phyloP scores from a whole-genome alignment of 2,113 vertebrate genomes.

The Nasalis larvatus region DNA sequence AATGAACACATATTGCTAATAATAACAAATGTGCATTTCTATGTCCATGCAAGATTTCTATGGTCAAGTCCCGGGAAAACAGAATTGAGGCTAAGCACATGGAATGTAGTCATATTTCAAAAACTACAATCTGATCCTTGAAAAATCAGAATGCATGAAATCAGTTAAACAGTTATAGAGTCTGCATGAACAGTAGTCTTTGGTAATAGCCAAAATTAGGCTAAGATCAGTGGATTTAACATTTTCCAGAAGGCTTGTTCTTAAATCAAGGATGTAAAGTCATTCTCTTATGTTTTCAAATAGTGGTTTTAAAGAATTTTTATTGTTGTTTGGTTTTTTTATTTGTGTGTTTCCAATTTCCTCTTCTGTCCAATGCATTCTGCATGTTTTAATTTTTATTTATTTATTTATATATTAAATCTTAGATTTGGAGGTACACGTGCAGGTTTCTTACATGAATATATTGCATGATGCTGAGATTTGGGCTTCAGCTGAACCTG shows the following conservation, averaged over 20 bases:
- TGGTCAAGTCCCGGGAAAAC: neutral
- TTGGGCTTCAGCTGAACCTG: too few relatives aligned
- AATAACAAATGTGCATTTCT: too few relatives aligned
- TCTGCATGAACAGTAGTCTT: neutral
- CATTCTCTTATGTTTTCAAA: neutral
- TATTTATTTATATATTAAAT: neutral
- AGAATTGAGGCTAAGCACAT: neutral
- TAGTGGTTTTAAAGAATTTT: fast-evolving
- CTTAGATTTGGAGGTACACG: too few relatives aligned
- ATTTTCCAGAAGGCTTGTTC: neutral
- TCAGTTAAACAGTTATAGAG: neutral
- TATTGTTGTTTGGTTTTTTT: neutral
- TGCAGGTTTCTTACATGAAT: too few relatives aligned
- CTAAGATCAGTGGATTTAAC: neutral
- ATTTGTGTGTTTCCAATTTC: neutral
- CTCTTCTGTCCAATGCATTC: neutral
- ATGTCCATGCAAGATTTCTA: too few relatives aligned
- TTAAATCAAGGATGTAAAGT: neutral
- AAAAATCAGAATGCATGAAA: neutral
- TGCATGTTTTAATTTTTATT: neutral
- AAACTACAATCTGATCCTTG: fast-evolving
- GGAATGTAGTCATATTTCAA: neutral
- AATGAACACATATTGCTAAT: fast-evolving
- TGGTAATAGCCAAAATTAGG: fast-evolving
- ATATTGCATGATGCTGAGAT: too few relatives aligned